phyloP scores from a whole-genome alignment of 2,113 vertebrate genomes.

The Pseudonaja textilis region DNA sequence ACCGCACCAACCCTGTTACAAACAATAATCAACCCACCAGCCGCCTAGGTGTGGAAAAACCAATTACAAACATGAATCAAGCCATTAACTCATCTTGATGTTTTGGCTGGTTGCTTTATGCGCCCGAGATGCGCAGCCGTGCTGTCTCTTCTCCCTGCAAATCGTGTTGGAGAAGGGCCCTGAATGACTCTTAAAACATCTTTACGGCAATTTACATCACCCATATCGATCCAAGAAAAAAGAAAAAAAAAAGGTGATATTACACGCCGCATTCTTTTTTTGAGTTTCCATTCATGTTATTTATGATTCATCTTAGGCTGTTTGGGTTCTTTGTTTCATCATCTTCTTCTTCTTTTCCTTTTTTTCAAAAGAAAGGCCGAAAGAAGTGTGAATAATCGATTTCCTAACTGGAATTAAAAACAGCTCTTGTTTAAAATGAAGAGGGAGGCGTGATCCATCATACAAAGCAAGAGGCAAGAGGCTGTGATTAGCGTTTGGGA shows the following conservation, averaged over 20 bases:
- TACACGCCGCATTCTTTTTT: conserved; percentile 39
- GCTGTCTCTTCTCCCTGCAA: conserved; percentile 17
- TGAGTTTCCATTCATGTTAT: conserved; percentile 14
- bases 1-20: background rate
- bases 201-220: conserved; percentile 31
- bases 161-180: background rate
- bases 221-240: conserved; percentile 43
- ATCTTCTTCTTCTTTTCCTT: conserved; percentile 23
- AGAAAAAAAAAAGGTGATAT: background rate
- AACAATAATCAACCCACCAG: conserved; percentile 39
- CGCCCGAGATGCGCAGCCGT: conserved; percentile 1
- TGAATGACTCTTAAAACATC: conserved; percentile 37
- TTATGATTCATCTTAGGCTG: conserved; percentile 51
- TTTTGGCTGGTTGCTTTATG: background rate
- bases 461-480: conserved; percentile 49
- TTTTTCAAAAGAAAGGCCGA: conserved; percentile 50
- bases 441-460: conserved; percentile 49
- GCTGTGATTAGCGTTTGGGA: conserved; percentile 44
- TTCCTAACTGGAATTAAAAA: conserved; percentile 62
- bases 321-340: conserved; percentile 28
- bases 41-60: conserved; percentile 40
- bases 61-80: conserved; percentile 47
- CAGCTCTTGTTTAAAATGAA: conserved; percentile 57
- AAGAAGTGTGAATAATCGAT: conserved; percentile 69
- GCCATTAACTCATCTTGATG: conserved; percentile 34